Percentiles rank a stretch among this genome's conserved stretches.
These are phyloP conservation scores for Chrysodeixis includens DNA, from an alignment of 2,888 invertebrate genomes.

Conservation along the genomic window DNA sequence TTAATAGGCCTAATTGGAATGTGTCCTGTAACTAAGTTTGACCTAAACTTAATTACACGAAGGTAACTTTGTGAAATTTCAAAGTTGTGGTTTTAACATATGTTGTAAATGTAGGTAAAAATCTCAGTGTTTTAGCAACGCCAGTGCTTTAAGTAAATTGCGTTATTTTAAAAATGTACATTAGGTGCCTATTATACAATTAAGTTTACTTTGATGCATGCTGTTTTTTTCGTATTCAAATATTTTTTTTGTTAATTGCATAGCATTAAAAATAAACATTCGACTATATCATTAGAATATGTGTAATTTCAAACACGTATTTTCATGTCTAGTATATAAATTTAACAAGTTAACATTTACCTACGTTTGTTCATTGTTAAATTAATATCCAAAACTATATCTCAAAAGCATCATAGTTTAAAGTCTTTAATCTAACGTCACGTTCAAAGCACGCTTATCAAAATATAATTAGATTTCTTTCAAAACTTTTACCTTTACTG, in stretches of 20 bases:
- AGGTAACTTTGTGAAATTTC: slow-evolving; percentile 35
- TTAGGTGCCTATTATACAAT: too few species aligned
- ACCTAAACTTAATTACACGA: slow-evolving; percentile 50
- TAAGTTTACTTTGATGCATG: too few species aligned
- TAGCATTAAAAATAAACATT: too few species aligned
- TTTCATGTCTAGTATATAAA: too few species aligned
- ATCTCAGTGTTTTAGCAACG: not conserved
- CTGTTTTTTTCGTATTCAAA: too few species aligned
- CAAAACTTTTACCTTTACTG: slow-evolving; percentile 11
- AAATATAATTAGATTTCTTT: slow-evolving; percentile 2
- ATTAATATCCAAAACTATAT: not conserved
- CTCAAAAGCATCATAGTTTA: not conserved
- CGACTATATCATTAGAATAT: too few species aligned
- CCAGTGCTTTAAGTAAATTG: not conserved
- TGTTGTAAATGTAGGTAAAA: not conserved
- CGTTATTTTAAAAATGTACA: too few species aligned
- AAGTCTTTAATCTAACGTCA: not conserved
- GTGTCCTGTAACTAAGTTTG: slow-evolving; percentile 45
- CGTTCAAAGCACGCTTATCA: not conserved
- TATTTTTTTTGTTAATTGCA: too few species aligned
- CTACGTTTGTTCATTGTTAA: not conserved
- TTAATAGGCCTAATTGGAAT: slow-evolving; percentile 45
- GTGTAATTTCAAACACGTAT: too few species aligned
- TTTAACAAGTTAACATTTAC: too few species aligned
- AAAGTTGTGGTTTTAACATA: slow-evolving; percentile 16